Percentiles rank a stretch among this genome's conserved stretches.
Evolutionary conservation across 1,140 invertebrate species (phyloP).

Genomic region (Caerostris extrusa): DNA sequence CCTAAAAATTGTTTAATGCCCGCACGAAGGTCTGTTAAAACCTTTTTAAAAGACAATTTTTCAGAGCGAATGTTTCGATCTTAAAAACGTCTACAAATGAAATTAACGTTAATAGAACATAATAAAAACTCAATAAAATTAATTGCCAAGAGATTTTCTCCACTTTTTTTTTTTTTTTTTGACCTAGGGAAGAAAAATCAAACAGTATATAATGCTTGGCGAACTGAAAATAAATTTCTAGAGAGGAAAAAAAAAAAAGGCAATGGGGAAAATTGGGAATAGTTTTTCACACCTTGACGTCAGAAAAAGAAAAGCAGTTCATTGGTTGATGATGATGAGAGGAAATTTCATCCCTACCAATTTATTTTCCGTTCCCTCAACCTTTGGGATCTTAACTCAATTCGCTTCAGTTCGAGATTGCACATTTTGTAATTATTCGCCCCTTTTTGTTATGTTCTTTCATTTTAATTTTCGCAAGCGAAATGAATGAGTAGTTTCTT

Average conservation of each 20-base stretch:
- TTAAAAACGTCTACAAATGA: neutral
- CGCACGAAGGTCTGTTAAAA: neutral
- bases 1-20: too few species aligned
- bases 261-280: neutral
- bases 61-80: neutral
- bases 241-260: neutral
- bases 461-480: slow-evolving; percentile 18
- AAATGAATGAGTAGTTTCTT: slow-evolving; percentile 14
- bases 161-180: too few species aligned
- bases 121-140: slow-evolving; percentile 10
- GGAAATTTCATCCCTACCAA: slow-evolving; percentile 35
- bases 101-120: slow-evolving; percentile 22
- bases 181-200: neutral
- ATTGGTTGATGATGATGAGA: slow-evolving; percentile 54
- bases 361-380: slow-evolving; percentile 7
- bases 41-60: neutral
- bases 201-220: neutral
- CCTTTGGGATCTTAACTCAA: slow-evolving; percentile 29
- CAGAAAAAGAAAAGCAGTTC: slow-evolving; percentile 20
- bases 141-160: neutral
- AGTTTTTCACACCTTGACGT: slow-evolving; percentile 7
- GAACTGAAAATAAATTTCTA: neutral
- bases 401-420: slow-evolving; percentile 40
- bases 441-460: slow-evolving; percentile 25
- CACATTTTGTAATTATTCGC: slow-evolving; percentile 47